Base-by-base conservation (phyloP, 2,113 vertebrate genomes). In the Zosterops japonicus region DNA sequence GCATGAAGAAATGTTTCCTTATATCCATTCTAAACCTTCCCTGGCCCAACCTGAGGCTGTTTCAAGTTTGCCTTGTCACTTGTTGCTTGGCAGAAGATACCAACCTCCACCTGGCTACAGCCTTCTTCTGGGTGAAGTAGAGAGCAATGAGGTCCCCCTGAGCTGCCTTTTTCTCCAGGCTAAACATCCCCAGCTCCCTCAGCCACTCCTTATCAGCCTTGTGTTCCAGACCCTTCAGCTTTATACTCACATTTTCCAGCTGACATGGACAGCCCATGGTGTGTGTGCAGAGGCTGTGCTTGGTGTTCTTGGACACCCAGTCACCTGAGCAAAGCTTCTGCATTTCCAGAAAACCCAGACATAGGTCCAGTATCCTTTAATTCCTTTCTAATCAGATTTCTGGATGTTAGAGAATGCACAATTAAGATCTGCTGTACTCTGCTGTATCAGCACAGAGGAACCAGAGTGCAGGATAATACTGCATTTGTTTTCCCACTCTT, bases 361-460 rank as follows among this genome's bases (percentile, higher is more conserved):
- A 24, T 17, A 56, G 24, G 8, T 78, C 35, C 25, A 71, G 7
- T 25, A 56, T 64, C 27, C 53, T 60, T 82, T 87, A 85, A 85
- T 87, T 90, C 49, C n/a, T 72, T 90, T 91, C 41, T 90, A 87
- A 83, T 95, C 46, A 91, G 42, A 76, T 91, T 96, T 91, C 53
- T 72, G 35, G 41, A 41, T 89, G 14, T 61, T 89, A 84, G 52
- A 89, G 49, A 39, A 52, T 75, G 44, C 13, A 41, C 65, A 75
- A 23, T 85, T 82, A 87, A 28, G 24, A 65, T 89, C 41, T 0
- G 5, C 31, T 87, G 29, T 89, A 23, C 56, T 75, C 64, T 70
- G 50, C 60, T 89, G 8, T 68, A 28, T 63, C 44, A 87, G 61
- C 53, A 35, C 25, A 71, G 61, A 56, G 28, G 39, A 96, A n/a